Evolutionary conservation across 2,888 invertebrate species (phyloP), one percentile per base, ranked within the genome.

Genomic region (Drosophila leonis): DNA sequence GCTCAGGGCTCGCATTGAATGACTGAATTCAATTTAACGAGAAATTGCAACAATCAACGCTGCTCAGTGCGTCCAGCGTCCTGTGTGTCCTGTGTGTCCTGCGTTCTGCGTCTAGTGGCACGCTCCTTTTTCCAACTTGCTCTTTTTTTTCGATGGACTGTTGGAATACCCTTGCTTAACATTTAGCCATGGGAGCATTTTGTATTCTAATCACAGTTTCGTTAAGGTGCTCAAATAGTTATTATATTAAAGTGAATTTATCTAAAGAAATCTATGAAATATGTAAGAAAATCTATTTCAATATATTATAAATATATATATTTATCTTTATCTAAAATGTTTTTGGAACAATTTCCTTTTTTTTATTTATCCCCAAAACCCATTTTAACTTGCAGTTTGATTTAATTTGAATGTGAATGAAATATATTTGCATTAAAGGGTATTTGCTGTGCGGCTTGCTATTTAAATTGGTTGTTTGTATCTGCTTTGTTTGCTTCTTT

Each of bases 11-110:
- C 52, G 67, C 72, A 80, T 75, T 78, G 86, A 88, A 78, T 68
- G 82, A 81, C 83, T 83, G 89, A 84, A 84, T 84, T 84, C 89
- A 84, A 84, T 84, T 84, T 88, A 88, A 88, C 83, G 83, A 88
- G 87, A 88, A 84, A 88, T 84, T 84, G 83, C 89, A 86, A 88
- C 83, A 84, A 84, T 84, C 89, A 84, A 81, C 87, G 83, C 76
- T 79, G 65, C 75, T 71, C 67, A 60, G 61, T 64, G 77, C 68
- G 52, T 66, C 66, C 70, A 64, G 46, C 13, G 41, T 63, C 59
- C 46, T 33, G 31, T 33, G 41, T 15, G 42, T 10, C 10, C 33
- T 18, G 41, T 37, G 37, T n/a, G 20, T 52, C 41, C 63, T 51
- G 41, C 42, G 44, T 60, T 10, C 42, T 44, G 61, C 55, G 27